Conservation (phyloP, 2,113 vertebrate species). For the Dunckerocampus dactyliophorus region DNA sequence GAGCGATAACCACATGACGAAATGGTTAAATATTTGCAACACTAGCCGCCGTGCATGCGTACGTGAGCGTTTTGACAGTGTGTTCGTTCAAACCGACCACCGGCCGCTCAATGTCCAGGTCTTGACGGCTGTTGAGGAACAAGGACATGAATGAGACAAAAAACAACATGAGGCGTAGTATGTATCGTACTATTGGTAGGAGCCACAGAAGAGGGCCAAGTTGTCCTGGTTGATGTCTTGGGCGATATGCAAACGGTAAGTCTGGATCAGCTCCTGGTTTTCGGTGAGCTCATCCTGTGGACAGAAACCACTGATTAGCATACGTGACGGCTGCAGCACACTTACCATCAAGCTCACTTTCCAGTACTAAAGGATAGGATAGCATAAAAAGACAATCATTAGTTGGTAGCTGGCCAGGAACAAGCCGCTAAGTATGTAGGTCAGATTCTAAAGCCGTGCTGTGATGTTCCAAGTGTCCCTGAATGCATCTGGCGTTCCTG, state of each 20-base stretch:
- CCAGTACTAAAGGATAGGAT: neutral
- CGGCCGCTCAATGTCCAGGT: slow-evolving; percentile 92
- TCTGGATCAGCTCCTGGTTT: slow-evolving; percentile 93
- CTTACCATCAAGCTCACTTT: slow-evolving; percentile 7
- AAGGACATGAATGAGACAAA: neutral
- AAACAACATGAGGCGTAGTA: neutral
- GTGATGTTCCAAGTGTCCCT: too few species aligned
- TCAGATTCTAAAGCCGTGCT: too few species aligned
- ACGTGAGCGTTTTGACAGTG: slow-evolving; percentile 86
- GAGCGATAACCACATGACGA: neutral
- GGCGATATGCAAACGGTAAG: slow-evolving; percentile 91
- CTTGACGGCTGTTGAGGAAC: slow-evolving; percentile 77
- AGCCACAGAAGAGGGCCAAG: slow-evolving; percentile 87
- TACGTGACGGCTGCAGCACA: neutral
- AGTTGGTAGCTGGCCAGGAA: slow-evolving; percentile 26
- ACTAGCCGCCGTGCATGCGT: slow-evolving; percentile 48
- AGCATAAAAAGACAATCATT: slow-evolving; percentile 28
- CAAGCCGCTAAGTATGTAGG: slow-evolving; percentile 38
- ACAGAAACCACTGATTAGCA: neutral
- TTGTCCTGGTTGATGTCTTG: slow-evolving; percentile 98
- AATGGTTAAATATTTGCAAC: neutral
- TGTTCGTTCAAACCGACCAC: slow-evolving; percentile 79
- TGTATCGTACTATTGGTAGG: slow-evolving; percentile 84
- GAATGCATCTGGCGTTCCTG: too few species aligned
- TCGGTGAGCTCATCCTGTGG: slow-evolving; percentile 91